These are phyloP conservation scores for Clarias laeviceps DNA, from an alignment of 2,797 vertebrate species.

Conservation along the genomic window DNA sequence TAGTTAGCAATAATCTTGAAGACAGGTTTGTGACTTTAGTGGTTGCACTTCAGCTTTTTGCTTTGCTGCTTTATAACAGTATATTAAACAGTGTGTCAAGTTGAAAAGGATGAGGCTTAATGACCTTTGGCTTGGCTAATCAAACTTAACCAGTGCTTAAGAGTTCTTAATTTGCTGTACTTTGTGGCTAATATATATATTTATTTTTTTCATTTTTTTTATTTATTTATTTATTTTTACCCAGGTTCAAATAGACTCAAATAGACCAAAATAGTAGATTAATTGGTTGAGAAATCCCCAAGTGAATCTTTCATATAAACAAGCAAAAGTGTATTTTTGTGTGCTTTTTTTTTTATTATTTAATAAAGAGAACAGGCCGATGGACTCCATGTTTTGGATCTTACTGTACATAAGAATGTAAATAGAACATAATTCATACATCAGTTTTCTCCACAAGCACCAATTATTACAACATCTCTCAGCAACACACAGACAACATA, in stretches of 20 bases:
- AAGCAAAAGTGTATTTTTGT: not conserved
- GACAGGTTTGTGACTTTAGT: not conserved
- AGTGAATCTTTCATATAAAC: not conserved
- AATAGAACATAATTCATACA: not conserved
- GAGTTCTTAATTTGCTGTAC: not conserved
- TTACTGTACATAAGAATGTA: not conserved
- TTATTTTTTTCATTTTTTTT: not conserved
- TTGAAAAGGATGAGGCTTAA: not conserved
- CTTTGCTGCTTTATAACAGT: too few species aligned
- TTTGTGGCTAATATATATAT: not conserved
- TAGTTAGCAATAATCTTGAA: not conserved
- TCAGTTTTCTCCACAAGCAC: not conserved
- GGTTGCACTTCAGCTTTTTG: too few species aligned
- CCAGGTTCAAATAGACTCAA: not conserved
- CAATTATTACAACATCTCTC: not conserved
- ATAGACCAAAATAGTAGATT: not conserved
- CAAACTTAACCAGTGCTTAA: too few species aligned
- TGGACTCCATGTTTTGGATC: conserved; percentile 11
- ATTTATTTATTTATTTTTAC: not conserved
- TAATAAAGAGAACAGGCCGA: not conserved
- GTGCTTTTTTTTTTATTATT: too few species aligned
- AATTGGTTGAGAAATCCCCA: too few species aligned
- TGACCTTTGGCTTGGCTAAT: not conserved
- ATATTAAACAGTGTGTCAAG: not conserved
- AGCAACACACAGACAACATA: conserved; percentile 9